Conservation (phyloP, 2,113 vertebrate genomes). For the Anhinga rufa region DNA sequence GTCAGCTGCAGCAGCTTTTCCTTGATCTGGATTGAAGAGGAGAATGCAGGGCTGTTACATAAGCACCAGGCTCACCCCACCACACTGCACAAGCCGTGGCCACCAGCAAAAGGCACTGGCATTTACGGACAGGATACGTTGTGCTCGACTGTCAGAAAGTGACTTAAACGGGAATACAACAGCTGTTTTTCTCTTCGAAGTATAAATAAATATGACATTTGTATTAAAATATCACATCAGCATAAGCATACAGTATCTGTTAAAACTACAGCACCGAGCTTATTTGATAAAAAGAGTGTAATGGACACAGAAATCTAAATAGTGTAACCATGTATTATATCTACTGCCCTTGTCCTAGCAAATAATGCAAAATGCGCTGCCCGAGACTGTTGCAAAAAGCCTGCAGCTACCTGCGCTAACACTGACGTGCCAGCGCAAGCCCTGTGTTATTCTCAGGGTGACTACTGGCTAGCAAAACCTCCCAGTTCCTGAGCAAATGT, state of each 20-base stretch:
- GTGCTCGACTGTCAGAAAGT: neutral
- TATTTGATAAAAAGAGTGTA: neutral
- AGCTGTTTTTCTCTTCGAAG: neutral
- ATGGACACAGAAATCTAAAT: neutral
- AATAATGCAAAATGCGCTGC: neutral
- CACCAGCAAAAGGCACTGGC: neutral
- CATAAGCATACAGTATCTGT: neutral
- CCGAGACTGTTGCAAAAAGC: neutral
- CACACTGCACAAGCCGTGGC: neutral
- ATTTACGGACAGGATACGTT: neutral
- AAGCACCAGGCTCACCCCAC: neutral
- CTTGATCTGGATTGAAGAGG: slow-evolving; percentile 81
- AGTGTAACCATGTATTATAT: neutral
- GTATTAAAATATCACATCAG: neutral
- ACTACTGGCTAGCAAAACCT: neutral
- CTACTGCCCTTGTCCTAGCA: neutral
- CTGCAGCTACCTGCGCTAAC: neutral
- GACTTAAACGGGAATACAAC: neutral
- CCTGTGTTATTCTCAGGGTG: neutral
- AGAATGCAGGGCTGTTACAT: slow-evolving; percentile 15
- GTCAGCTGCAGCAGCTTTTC: slow-evolving; percentile 94
- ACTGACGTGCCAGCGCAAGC: neutral
- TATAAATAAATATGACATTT: neutral
- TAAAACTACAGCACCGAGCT: neutral
- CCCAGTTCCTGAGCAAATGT: neutral